These are phyloP conservation scores for Bos indicus DNA, from an alignment of 2,113 vertebrate genomes.

Conservation along the genomic window DNA sequence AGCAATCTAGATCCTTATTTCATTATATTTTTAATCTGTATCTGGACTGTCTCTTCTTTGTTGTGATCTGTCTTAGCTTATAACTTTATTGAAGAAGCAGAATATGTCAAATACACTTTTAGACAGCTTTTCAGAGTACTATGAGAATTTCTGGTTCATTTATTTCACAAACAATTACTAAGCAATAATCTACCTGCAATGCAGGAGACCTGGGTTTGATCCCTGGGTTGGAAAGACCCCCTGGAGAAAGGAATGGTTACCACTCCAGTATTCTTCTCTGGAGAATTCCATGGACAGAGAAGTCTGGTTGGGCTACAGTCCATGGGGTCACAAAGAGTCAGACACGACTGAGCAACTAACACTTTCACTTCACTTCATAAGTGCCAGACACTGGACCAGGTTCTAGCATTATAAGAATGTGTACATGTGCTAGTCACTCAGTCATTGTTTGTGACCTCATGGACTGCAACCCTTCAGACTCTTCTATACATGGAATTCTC, in stretches of 20 bases:
- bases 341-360: not conserved
- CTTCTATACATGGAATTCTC: not conserved
- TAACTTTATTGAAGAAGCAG: not conserved
- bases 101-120: not conserved
- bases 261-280: not conserved
- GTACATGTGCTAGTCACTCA: not conserved
- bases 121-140: not conserved
- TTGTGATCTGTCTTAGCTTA: not conserved
- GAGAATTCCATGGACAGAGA: not conserved
- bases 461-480: not conserved
- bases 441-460: not conserved
- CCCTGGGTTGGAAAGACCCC: not conserved
- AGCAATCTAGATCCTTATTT: constrained; percentile 41
- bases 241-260: not conserved
- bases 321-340: not conserved
- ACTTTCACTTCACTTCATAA: not conserved
- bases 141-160: not conserved
- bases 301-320: not conserved
- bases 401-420: not conserved
- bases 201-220: not conserved
- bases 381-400: not conserved
- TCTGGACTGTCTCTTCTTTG: constrained; percentile 14
- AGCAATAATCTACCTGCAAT: not conserved
- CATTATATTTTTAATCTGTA: not conserved
- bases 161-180: not conserved